Base-by-base conservation (phyloP, 2,888 invertebrate species). In the Tribolium freemani region DNA sequence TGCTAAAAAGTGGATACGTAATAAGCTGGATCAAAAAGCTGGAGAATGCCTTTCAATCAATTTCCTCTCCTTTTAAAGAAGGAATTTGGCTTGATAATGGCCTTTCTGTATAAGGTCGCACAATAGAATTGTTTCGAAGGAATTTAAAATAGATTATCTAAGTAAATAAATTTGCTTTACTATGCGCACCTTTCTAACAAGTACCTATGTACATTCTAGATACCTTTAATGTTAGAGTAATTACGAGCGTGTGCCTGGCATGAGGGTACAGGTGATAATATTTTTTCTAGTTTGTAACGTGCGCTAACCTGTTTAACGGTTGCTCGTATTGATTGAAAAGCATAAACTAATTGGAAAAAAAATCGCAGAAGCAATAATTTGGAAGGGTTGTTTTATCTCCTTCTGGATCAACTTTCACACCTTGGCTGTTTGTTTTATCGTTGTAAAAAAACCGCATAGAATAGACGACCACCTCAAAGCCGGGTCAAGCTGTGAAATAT, bases 211-310 rank as follows among this genome's bases (percentile, higher is more conserved):
- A 66, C 72, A 56, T 66, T 57, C 78, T 78, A 79, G 79, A 81
- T 78, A 78, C 77, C 79, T 79, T 78, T 81, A 82, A 82, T 81
- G 79, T 80, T 78, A 78, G 74, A 78, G 77, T 78, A 77, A 78
- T 79, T 82, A 79, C 79, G 73, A 79, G 75, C 83, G 82, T 83
- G 83, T 82, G 82, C 79, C 79, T 73, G 71, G 72, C 76, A 82
- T 83, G 83, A 70, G 83, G 83, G 83, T 83, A 83, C 83, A 83
- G 83, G 83, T 83, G 83, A 82, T 82, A 82, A 78, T 69, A 78
- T 78, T 82, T 82, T 81, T 82, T 79, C 75, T 54, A 53, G 53
- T 67, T 54, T 20, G 44, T 60, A 61, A 61, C 61, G 67, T 68
- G 67, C 54, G 61, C 71, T 45, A 54, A 54, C 54, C 48, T 61